Evolutionary conservation across 37 sponge, comb jelly and placozoan species (phyloP), one percentile per base, ranked within the genome.

Genomic region (Cliona cf. orientalis): DNA sequence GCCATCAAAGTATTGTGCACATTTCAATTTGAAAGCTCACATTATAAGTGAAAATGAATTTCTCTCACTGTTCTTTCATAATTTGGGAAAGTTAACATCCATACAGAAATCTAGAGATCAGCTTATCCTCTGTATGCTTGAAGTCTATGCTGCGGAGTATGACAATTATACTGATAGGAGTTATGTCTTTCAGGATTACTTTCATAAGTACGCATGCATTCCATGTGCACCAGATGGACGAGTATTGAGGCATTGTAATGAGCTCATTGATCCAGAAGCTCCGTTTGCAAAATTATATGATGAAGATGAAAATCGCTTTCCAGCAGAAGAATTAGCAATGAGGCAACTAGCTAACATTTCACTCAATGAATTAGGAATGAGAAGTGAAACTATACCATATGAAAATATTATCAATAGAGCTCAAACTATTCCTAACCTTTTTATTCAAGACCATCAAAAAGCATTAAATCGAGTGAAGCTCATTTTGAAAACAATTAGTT

Each of bases 181-280:
- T 32, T 1, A 21, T 41, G 22, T 29, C 58, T 45, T 80, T 17
- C 11, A 53, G 22, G 25, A 72, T 2, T 72, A 26, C 32, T 72
- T 82, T 26, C 42, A 61, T 22, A 46, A 6, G 6, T 26, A 77
- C 46, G 44, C 88, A 31, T 75, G 69, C 38, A 69, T 90, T 66
- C 91, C 91, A 22, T 86, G 91, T 46, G 39, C 67, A 56, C 81
- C 86, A 19, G 66, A 90, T 80, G 91, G 87, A 37, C n/a, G 4
- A 23, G 7, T 23, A 1, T 62, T 88, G 21, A 74, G 41, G 29
- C 22, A 62, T 31, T 69, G 75, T 31, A n/a, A 2, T 68, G 49
- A 77, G 7, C 32, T 87, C 29, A 60, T 87, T 66, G 46, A 75
- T 31, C 88, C 75, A 11, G 7, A 26, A 19, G 66, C 81, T 38